Base-by-base conservation (phyloP, 2,113 vertebrate genomes). In the Agapornis roseicollis region DNA sequence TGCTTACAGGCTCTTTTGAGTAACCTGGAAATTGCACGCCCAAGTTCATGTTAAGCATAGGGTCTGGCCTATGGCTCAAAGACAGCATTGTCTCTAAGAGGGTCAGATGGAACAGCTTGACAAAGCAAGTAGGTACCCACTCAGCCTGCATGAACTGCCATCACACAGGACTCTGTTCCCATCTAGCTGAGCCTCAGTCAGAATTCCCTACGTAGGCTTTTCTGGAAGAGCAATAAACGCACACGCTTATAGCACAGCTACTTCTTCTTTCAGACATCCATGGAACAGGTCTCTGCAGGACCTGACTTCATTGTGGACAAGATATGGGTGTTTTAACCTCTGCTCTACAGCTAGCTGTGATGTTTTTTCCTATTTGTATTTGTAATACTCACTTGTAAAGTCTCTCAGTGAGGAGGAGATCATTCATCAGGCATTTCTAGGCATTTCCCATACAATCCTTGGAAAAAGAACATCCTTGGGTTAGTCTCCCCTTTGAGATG, bases 41-140 rank as follows among this genome's bases (percentile, higher is more conserved):
- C 46, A 15, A 42, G 47, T 74, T 63, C 18, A 2, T 28, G 5
- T 11, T 33, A 24, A 81, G 49, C 24, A 5, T 5, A 17, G 28
- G 25, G 13, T 44, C 53, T 60, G 35, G 22, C 25, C 68, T 2
- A 0, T 24, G 63, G 60, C 46, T 85, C 49, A 44, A 6, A 46
- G 81, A 9, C 53, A 29, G 0, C 0, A 0, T 13, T 11, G 2
- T 52, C 25, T n/a, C 29, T 52, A 0, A 44, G 78, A 61, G 61
- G 65, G 56, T 33, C 61, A 69, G 29, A 9, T 24, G 50, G 25
- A 33, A 27, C n/a, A 31, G 31, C 7, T 55, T 46, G 39, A 31
- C 4, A 3, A 47, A 39, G 33, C 37, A 65, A 11, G 27, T 0
- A 28, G 53, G 33, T 9, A 18, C 28, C 23, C 28, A 9, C 68